These are phyloP conservation scores for Phengaris arion DNA, from an alignment of 2,888 invertebrate species.

Conservation along the genomic window DNA sequence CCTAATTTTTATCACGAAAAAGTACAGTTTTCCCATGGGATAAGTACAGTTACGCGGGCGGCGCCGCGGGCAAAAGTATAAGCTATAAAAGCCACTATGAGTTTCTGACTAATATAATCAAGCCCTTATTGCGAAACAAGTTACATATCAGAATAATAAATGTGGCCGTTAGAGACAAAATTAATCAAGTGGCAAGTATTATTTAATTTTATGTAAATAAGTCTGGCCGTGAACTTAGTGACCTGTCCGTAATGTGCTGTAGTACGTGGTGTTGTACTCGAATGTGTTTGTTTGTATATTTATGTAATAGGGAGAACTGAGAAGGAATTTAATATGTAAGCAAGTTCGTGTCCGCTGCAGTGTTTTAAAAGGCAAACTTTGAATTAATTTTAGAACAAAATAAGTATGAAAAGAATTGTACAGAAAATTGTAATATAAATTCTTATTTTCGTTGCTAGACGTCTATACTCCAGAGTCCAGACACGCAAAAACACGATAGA, in stretches of 20 bases:
- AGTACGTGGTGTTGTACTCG: background rate
- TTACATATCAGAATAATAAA: constrained; percentile 5
- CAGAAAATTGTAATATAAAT: background rate
- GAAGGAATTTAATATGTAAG: background rate
- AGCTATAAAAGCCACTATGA: background rate
- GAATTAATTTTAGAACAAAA: background rate
- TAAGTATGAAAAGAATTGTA: background rate
- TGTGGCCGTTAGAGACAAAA: background rate
- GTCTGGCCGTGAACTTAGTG: constrained; percentile 59
- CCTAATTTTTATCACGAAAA: too few species aligned
- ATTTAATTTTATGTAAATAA: constrained; percentile 35
- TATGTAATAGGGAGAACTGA: background rate
- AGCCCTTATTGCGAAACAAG: constrained; percentile 1
- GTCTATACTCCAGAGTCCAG: constrained; percentile 20
- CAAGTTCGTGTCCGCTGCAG: background rate
- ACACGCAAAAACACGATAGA: background rate
- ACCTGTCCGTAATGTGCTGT: constrained; percentile 45
- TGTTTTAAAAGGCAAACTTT: too few species aligned
- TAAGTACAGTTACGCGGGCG: too few species aligned
- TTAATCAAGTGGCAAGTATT: constrained; percentile 22
- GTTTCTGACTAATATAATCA: background rate
- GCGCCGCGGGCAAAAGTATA: too few species aligned
- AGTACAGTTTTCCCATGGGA: too few species aligned
- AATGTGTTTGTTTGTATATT: constrained; percentile 2
- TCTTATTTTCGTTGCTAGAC: background rate